A percentile compares a stretch with the other conserved stretches of the same genome.
Evolutionary conservation across 2,113 vertebrate genomes (phyloP).

Genomic region (Pholis gunnellus): DNA sequence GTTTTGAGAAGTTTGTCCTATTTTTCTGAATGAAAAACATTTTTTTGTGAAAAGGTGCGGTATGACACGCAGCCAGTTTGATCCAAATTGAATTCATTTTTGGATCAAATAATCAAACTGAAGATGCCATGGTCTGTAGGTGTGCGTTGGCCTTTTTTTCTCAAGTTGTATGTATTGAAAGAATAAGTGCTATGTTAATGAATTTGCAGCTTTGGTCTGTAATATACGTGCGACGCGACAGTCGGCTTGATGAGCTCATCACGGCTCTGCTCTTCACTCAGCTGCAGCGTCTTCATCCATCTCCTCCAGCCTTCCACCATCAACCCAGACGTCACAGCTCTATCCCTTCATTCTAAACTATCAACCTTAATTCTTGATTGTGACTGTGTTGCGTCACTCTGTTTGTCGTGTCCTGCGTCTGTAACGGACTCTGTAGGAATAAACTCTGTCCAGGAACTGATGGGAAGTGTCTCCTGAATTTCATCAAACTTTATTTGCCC

Average conservation of each 20-base stretch:
- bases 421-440: not conserved
- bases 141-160: not conserved
- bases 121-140: not conserved
- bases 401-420: too few species aligned
- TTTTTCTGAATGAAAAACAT: not conserved
- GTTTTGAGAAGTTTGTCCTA: not conserved
- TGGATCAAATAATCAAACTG: not conserved
- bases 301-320: not conserved
- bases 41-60: not conserved
- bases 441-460: not conserved
- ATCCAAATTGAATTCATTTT: not conserved
- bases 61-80: not conserved
- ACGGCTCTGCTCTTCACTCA: not conserved
- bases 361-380: too few species aligned
- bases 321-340: too few species aligned
- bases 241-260: too few species aligned
- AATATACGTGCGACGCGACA: too few species aligned
- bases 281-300: not conserved
- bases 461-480: not conserved
- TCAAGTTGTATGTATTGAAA: too few species aligned
- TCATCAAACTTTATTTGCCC: conserved; percentile 17
- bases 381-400: not conserved
- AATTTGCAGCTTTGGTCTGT: not conserved
- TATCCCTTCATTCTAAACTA: too few species aligned
- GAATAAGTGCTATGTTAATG: too few species aligned